phyloP scores from a whole-genome alignment of 2,113 vertebrate genomes.

The Serranochromis macrocephalus region DNA sequence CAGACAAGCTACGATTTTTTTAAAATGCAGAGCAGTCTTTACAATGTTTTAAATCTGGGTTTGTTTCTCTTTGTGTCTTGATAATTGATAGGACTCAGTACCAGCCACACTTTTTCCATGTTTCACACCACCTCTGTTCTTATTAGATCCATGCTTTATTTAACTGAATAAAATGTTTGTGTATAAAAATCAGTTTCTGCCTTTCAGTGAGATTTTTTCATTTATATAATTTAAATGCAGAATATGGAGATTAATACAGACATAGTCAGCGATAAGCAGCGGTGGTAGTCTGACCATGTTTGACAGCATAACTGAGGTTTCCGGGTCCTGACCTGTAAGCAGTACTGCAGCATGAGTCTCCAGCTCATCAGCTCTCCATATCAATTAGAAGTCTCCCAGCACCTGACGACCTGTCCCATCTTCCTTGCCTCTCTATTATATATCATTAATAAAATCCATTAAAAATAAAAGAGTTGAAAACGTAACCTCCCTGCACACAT shows the following conservation, averaged over 20 bases:
- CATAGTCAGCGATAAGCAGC: background rate
- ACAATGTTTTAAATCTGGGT: slow-evolving; percentile 46
- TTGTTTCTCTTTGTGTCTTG: slow-evolving; percentile 45
- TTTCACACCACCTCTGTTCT: slow-evolving; percentile 72
- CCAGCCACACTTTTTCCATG: slow-evolving; percentile 74
- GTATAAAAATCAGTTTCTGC: slow-evolving; percentile 78
- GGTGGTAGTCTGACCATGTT: background rate
- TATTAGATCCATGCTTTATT: slow-evolving; percentile 85
- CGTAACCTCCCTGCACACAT: background rate
- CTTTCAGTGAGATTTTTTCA: background rate
- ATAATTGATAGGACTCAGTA: slow-evolving; percentile 43
- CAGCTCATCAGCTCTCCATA: background rate
- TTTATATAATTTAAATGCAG: background rate
- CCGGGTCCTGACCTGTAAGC: background rate
- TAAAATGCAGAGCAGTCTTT: slow-evolving; percentile 11
- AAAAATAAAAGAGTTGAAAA: background rate
- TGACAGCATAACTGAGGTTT: background rate
- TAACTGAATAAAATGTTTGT: slow-evolving; percentile 96
- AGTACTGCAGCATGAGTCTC: background rate
- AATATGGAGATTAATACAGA: background rate
- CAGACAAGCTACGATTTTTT: background rate
- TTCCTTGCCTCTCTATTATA: background rate
- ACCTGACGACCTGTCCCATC: background rate
- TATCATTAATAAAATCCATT: background rate
- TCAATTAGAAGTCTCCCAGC: background rate